Percentiles rank a stretch among this genome's conserved stretches.
Evolutionary conservation across 2,113 vertebrate species (phyloP).

Genomic region (Tetrao urogallus): DNA sequence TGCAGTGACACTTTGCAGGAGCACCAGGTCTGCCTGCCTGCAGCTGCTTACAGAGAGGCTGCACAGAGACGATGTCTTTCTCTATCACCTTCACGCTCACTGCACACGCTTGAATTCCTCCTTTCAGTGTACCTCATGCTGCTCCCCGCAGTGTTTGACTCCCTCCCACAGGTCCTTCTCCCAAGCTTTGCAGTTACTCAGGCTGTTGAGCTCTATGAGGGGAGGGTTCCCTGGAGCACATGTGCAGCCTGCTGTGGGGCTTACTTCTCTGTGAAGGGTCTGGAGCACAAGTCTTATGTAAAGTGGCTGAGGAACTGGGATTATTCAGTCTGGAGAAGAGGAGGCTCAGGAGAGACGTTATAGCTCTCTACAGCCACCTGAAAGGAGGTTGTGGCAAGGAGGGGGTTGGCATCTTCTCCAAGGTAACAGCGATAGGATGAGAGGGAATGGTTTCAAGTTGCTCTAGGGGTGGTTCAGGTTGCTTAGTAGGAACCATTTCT

Average conservation of each 20-base stretch:
- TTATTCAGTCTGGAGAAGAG: too few relatives aligned
- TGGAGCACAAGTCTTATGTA: too few relatives aligned
- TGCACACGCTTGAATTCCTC: fast-evolving
- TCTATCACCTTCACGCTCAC: not conserved
- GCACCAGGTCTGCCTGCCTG: not conserved
- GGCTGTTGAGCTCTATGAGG: fast-evolving
- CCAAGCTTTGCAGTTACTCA: not conserved
- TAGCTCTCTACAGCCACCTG: too few relatives aligned
- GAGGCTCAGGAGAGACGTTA: too few relatives aligned
- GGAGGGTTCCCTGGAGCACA: not conserved
- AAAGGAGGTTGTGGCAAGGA: too few relatives aligned
- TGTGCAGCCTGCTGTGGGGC: not conserved
- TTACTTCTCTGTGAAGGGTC: not conserved
- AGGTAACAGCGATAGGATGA: too few relatives aligned
- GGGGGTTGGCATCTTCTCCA: too few relatives aligned
- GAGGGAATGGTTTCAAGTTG: too few relatives aligned
- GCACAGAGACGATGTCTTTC: not conserved
- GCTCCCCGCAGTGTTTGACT: not conserved
- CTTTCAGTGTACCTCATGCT: not conserved
- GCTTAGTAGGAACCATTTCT: too few relatives aligned
- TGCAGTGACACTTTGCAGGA: not conserved
- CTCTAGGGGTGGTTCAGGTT: too few relatives aligned
- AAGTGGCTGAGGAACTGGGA: too few relatives aligned
- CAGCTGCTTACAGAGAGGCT: not conserved
- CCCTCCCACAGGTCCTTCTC: not conserved